Evolutionary conservation across 2,113 vertebrate species (phyloP).

Genomic region (Gorsachius goisagi): DNA sequence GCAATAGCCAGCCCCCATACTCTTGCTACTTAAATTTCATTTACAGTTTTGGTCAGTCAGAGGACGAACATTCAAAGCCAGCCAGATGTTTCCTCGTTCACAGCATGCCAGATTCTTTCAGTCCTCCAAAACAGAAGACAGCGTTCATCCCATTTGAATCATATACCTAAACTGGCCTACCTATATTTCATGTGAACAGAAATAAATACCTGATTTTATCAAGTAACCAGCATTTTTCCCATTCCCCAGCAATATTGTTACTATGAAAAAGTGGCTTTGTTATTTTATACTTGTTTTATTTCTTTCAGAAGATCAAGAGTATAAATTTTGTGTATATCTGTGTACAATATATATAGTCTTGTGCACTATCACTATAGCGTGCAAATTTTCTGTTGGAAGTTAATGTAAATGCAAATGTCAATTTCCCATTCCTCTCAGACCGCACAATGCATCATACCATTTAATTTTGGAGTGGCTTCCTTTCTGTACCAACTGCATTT

Average conservation of each 20-base stretch:
- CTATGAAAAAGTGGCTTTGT: neutral
- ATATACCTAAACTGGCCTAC: neutral
- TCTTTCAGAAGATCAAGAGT: neutral
- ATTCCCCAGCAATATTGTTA: neutral
- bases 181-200: neutral
- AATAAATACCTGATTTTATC: neutral
- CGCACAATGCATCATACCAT: neutral
- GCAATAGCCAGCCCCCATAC: neutral
- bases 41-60: neutral
- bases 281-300: neutral
- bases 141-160: neutral
- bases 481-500: neutral
- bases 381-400: neutral
- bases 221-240: neutral
- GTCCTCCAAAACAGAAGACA: neutral
- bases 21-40: neutral
- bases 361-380: neutral
- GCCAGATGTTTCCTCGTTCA: neutral
- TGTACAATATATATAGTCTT: neutral
- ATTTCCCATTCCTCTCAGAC: neutral
- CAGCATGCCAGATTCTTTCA: neutral
- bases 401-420: neutral
- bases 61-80: neutral
- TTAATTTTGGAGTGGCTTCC: neutral
- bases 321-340: neutral